Percentiles rank a stretch among this genome's conserved stretches.
These are phyloP conservation scores for Amphiprion ocellaris DNA, from an alignment of 2,113 vertebrate genomes.

Conservation along the genomic window DNA sequence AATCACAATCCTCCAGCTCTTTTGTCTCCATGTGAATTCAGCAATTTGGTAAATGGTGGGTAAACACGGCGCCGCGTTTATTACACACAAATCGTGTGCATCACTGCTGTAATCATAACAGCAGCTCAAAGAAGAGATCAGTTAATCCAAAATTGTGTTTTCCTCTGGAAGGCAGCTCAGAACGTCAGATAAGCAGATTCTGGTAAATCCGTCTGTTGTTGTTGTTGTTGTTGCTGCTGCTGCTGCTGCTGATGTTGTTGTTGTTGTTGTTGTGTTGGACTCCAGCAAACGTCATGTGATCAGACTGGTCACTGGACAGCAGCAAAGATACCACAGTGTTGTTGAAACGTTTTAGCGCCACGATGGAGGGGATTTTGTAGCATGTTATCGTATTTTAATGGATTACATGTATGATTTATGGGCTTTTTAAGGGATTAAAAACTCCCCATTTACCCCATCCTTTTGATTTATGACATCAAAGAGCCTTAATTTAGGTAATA, in stretches of 20 bases:
- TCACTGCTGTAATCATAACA: conserved; percentile 59
- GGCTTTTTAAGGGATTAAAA: neutral
- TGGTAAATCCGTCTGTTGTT: conserved; percentile 84
- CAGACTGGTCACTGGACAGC: neutral
- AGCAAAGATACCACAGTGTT: neutral
- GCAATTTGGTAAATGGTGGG: conserved; percentile 15
- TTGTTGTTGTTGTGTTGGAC: conserved; percentile 68
- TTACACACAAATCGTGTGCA: conserved; percentile 34
- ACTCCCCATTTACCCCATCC: no score
- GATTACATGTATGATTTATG: no score
- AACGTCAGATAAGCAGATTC: conserved; percentile 77
- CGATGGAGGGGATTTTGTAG: no score
- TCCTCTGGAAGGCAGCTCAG: conserved; percentile 64
- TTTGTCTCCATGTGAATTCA: conserved; percentile 26
- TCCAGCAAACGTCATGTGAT: conserved; percentile 64
- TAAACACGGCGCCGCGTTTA: conserved; percentile 40
- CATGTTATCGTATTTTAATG: no score
- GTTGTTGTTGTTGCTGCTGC: conserved; percentile 76
- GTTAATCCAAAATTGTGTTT: conserved; percentile 80
- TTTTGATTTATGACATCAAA: no score
- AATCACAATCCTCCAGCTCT: neutral
- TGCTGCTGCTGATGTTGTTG: conserved; percentile 83
- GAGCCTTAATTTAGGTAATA: no score
- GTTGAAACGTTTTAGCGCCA: neutral
- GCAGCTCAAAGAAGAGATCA: conserved; percentile 46